Evolutionary conservation across 2,888 invertebrate species (phyloP), one percentile per base, ranked within the genome.

Genomic region (Baccha elongata): DNA sequence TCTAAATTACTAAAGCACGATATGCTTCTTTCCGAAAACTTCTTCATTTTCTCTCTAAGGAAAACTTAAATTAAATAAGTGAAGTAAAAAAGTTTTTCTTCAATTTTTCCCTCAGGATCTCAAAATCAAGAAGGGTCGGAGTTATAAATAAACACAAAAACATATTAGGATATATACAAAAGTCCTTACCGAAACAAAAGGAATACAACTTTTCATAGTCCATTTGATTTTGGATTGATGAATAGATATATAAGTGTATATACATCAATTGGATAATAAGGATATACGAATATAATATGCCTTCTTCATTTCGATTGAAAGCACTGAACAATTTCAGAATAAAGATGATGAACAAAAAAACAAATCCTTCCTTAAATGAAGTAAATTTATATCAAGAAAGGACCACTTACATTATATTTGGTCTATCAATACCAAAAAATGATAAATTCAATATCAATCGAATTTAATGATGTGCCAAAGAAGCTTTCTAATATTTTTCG

Each of bases 171-270:
- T 53, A 52, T 3, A 29, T 26, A 35, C 35, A 37, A 21, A 35
- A 23, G 21, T 55, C 37, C 55, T 53, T 35, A 17, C 1, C 32
- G 52, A 23, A 60, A 42, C 26, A 29, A 17, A 60, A 26, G 0
- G 6, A 60, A 8, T 44, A 53, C 10, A 29, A 50, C 26, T 73
- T 89, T 88, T 88, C 87, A 89, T 88, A 89, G 88, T 88, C 89
- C 89, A 89, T 89, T 60, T 89, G 89, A 88, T 88, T 89, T 88
- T 87, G 87, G 88, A 89, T 89, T 89, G 89, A 89, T 89, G 87
- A 88, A 89, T 87, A 88, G 88, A 89, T 87, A 88, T 88, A 87
- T 88, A 86, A 89, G 88, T 88, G 32, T 60, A 17, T 11, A 15
- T 6, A 13, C 5, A 62, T 42, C 44, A 10, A 64, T 62, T 48